These are phyloP conservation scores for Slavum lentiscoides DNA, from an alignment of 2,888 invertebrate species.

Conservation along the genomic window DNA sequence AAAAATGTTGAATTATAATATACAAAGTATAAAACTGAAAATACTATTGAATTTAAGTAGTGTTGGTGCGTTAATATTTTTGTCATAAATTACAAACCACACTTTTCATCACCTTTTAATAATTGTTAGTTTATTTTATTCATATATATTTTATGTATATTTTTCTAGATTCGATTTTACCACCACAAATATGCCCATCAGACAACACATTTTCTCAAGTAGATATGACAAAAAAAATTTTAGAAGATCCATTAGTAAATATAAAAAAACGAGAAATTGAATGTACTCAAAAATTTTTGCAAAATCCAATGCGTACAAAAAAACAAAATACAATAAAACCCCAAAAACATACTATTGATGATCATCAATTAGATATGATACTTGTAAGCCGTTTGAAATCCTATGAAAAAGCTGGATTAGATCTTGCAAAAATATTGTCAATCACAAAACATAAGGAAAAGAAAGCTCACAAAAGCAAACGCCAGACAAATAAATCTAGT, in stretches of 20 bases:
- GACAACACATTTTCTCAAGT: conserved; percentile 41
- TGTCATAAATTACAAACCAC: no score
- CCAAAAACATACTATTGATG: conserved; percentile 37
- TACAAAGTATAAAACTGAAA: no score
- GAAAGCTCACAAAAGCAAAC: conserved; percentile 24
- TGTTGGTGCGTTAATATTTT: no score
- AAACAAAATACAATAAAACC: conserved; percentile 13
- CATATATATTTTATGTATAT: neutral
- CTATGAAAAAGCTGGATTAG: conserved; percentile 47
- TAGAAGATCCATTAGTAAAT: conserved; percentile 46
- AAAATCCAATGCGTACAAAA: conserved; percentile 41
- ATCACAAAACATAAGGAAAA: conserved; percentile 47
- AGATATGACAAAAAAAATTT: conserved; percentile 48
- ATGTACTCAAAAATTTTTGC: conserved; percentile 33
- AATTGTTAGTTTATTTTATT: no score
- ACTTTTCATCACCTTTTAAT: no score
- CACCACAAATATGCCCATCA: conserved; percentile 18
- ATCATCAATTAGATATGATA: conserved; percentile 48
- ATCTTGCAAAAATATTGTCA: conserved; percentile 44
- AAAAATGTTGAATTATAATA: no score
- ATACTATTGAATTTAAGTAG: no score
- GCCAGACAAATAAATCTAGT: neutral
- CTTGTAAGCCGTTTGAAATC: conserved; percentile 47
- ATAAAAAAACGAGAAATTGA: conserved; percentile 44
- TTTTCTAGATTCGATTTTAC: conserved; percentile 37